These are phyloP conservation scores for Graptemys geographica DNA, from an alignment of 2,797 vertebrate species.

Conservation along the genomic window DNA sequence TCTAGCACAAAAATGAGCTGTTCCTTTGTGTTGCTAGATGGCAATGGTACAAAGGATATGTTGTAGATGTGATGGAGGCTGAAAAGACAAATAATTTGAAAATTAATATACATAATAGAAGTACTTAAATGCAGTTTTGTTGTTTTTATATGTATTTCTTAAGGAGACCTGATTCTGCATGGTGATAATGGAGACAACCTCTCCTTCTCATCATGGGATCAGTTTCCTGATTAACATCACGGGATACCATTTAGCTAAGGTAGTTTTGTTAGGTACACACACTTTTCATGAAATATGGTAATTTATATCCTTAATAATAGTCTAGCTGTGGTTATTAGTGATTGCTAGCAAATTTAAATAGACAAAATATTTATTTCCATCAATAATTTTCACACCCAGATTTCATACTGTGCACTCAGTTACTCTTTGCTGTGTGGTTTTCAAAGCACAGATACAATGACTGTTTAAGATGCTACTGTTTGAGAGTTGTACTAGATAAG, in stretches of 20 bases:
- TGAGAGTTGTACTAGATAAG: not conserved
- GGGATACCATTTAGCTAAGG: constrained; percentile 5
- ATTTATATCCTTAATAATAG: not conserved
- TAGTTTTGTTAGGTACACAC: not conserved
- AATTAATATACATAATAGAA: not conserved
- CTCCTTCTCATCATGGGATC: not conserved
- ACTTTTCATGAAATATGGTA: not conserved
- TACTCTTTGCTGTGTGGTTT: constrained; percentile 25
- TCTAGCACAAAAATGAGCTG: not conserved
- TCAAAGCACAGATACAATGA: not conserved
- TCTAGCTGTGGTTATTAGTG: constrained; percentile 16
- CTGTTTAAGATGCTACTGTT: not conserved
- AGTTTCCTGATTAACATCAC: not conserved
- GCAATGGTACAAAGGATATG: not conserved
- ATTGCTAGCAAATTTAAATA: not conserved
- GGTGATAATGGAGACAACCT: constrained; percentile 5
- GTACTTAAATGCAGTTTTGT: not conserved
- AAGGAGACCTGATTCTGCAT: not conserved
- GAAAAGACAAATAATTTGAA: not conserved
- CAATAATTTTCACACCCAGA: constrained; percentile 9
- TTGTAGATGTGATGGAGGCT: not conserved
- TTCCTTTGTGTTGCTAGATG: not conserved
- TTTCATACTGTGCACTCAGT: constrained; percentile 23
- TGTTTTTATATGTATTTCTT: not conserved
- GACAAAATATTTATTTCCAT: not conserved